Evolutionary conservation across 2,797 vertebrate genomes (phyloP), one percentile per base, ranked within the genome.

Genomic region (Acanthornis magna): DNA sequence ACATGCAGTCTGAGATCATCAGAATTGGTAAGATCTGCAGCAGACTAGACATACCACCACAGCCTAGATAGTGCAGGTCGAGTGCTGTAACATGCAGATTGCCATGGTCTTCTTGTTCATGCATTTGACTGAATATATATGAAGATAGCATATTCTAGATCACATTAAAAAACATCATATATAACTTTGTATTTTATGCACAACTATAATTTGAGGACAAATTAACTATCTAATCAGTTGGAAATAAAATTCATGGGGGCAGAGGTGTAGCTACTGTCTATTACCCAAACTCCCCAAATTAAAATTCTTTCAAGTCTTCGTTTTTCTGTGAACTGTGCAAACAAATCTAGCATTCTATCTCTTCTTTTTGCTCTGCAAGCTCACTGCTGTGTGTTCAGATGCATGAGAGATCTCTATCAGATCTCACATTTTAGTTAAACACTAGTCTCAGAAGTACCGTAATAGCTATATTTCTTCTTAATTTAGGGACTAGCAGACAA

Each of bases 391-490:
- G 2, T 57, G n/a, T 60, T 94, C 80, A 88, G 34, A 55, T 53
- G 22, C 48, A 87, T 32, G 48, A 87, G 57, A 91, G 19, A 40
- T 40, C 40, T 89, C 54, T 34, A 71, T 65, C 57, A 71, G 29
- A 87, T 25, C 38, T 71, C 48, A 32, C 13, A 73, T 58, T 89
- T 85, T 68, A 80, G 78, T 75, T 89, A 89, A 94, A 85, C 2
- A 4, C 30, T 68, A 65, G 42, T 68, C 78, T 92, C 48, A 84
- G 43, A 92, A 89, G 36, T 72, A 81, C 29, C 0, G 0, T 72
- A 58, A 83, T 75, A 89, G 50, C 36, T 61, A 48, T 71, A 88
- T 93, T 94, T 66, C 17, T 8, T 79, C 67, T 80, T 89, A 78
- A 77, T 75, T 95, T 62, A 48, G 47, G 12, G 40, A 62, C 43